Evolutionary conservation across 2,888 invertebrate species (phyloP).

Genomic region (Acronicta alni): DNA sequence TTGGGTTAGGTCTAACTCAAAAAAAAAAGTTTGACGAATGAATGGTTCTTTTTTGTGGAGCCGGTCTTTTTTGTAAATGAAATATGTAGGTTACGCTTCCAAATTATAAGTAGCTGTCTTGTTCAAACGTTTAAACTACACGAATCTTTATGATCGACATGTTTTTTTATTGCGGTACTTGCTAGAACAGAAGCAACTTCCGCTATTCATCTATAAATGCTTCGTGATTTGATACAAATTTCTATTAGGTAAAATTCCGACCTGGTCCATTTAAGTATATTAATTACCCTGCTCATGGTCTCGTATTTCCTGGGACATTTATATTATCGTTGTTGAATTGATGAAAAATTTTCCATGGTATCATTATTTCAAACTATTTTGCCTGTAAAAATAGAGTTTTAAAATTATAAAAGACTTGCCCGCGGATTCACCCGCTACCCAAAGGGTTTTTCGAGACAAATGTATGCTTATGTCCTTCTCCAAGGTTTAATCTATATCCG

Average conservation of each 20-base stretch:
- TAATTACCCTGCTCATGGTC: conserved; percentile 1
- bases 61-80: conserved; percentile 12
- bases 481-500: no score
- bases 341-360: no score
- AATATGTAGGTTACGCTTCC: conserved; percentile 12
- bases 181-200: not conserved
- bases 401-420: no score
- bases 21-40: conserved; percentile 14
- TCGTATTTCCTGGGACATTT: conserved; percentile 3
- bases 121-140: conserved; percentile 2
- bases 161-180: not conserved
- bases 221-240: conserved; percentile 3
- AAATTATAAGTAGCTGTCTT: conserved; percentile 3
- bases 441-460: no score
- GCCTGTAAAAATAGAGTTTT: no score
- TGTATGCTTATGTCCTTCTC: no score
- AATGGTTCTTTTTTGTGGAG: conserved; percentile 9
- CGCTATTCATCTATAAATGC: not conserved
- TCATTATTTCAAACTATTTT: no score
- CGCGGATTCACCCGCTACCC: no score
- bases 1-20: conserved; percentile 16
- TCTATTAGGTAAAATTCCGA: conserved; percentile 7
- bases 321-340: no score
- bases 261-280: conserved; percentile 15
- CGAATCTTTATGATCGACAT: not conserved